phyloP scores from a whole-genome alignment of 2,888 invertebrate genomes.

The Pammene fasciana region DNA sequence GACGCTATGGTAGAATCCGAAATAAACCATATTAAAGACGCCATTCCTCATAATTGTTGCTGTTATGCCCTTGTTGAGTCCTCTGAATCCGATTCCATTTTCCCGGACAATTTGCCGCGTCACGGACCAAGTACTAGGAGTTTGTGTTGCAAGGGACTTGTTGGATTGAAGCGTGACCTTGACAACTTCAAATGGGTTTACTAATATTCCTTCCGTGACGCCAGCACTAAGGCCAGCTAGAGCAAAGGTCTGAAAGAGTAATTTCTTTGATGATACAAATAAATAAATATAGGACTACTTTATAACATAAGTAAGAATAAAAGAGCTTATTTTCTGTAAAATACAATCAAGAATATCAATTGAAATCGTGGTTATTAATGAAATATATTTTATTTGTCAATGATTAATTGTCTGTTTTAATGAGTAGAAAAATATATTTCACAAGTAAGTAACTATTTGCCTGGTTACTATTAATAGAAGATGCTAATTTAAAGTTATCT shows the following conservation, averaged over 20 bases:
- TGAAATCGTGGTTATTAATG: no score
- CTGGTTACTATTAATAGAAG: no score
- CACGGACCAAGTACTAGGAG: conserved; percentile 90
- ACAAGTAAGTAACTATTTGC: no score
- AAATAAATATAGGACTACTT: background rate
- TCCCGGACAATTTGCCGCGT: conserved; percentile 90
- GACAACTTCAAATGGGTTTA: conserved; percentile 98
- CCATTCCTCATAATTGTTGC: conserved; percentile 96
- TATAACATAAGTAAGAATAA: no score
- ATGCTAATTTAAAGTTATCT: no score
- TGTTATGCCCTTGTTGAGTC: conserved; percentile 93
- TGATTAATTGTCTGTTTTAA: no score
- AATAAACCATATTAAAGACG: conserved; percentile 96
- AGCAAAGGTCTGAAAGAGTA: conserved; percentile 89
- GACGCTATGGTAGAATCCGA: conserved; percentile 97
- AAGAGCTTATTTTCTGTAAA: no score
- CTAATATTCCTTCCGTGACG: conserved; percentile 94
- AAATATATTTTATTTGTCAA: no score
- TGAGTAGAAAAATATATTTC: no score
- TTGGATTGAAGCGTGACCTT: conserved; percentile 95
- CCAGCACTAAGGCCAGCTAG: conserved; percentile 95
- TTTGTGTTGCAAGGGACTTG: conserved; percentile 84
- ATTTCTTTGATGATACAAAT: background rate
- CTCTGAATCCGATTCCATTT: conserved; percentile 90
- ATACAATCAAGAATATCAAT: no score